Percentiles rank a stretch among this genome's conserved stretches.
These are phyloP conservation scores for Orthosia incerta DNA, from an alignment of 2,888 invertebrate genomes.

Conservation along the genomic window DNA sequence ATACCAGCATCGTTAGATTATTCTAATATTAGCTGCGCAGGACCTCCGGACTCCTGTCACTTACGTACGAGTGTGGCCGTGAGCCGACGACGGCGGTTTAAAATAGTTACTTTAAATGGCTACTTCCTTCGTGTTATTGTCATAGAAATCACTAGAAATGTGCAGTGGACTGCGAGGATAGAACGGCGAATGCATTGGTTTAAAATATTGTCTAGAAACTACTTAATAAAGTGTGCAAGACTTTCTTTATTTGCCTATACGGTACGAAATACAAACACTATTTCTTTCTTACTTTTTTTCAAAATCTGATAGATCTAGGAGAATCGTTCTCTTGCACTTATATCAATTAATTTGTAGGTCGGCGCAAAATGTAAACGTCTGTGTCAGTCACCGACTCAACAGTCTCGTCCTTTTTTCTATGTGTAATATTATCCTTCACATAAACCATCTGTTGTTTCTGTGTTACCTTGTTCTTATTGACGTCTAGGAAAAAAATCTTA, in stretches of 20 bases:
- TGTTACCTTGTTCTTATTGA: too few relatives aligned
- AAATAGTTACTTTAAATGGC: slow-evolving; percentile 81
- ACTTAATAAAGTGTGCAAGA: background rate
- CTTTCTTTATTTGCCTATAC: background rate
- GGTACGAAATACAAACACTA: background rate
- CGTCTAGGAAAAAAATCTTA: too few relatives aligned
- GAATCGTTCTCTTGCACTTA: too few relatives aligned
- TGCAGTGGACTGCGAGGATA: slow-evolving; percentile 13
- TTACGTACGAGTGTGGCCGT: slow-evolving; percentile 69
- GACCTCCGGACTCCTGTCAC: slow-evolving; percentile 65
- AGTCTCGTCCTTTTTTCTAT: too few relatives aligned
- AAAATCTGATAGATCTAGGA: too few relatives aligned
- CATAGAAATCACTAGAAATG: slow-evolving; percentile 55
- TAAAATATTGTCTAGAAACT: background rate
- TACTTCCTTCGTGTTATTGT: slow-evolving; percentile 75
- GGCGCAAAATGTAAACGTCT: too few relatives aligned
- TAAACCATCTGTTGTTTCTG: too few relatives aligned
- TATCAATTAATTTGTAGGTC: too few relatives aligned
- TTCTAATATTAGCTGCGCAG: slow-evolving; percentile 64
- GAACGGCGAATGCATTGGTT: slow-evolving; percentile 6
- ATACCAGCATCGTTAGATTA: slow-evolving; percentile 48
- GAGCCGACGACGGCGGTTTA: slow-evolving; percentile 72
- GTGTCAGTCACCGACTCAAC: too few relatives aligned
- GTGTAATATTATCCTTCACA: too few relatives aligned
- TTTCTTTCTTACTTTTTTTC: too few relatives aligned